phyloP scores from a whole-genome alignment of 2,888 invertebrate genomes.

The Troilus luridus region DNA sequence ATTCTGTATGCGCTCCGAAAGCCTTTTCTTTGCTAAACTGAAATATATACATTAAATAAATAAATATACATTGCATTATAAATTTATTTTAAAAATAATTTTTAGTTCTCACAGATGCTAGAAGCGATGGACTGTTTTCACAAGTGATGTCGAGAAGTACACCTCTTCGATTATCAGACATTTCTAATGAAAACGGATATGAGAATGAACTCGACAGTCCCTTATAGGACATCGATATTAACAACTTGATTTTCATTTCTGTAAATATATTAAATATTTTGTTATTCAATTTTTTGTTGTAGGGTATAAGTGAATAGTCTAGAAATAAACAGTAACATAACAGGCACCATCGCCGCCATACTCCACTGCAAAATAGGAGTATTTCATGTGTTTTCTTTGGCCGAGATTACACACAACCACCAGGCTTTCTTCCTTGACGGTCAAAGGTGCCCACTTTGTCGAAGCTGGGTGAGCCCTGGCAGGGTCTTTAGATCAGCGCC shows the following conservation, averaged over 20 bases:
- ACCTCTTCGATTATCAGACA: slow-evolving; percentile 39
- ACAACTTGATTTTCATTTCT: slow-evolving; percentile 19
- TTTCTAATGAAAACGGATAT: slow-evolving; percentile 11
- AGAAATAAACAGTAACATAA: neutral
- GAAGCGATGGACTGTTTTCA: slow-evolving; percentile 25
- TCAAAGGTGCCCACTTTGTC: too few species aligned
- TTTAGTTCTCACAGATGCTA: slow-evolving; percentile 1
- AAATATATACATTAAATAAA: neutral
- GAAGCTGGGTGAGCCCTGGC: too few species aligned
- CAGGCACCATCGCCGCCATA: too few species aligned
- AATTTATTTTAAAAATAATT: neutral
- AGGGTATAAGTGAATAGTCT: neutral
- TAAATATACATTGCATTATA: too few species aligned
- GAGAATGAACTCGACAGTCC: slow-evolving; percentile 9
- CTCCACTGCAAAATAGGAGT: too few species aligned
- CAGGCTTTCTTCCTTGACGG: too few species aligned
- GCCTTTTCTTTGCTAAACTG: slow-evolving; percentile 56
- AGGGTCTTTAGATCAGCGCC: too few species aligned
- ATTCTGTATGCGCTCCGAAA: slow-evolving; percentile 52
- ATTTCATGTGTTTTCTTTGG: too few species aligned
- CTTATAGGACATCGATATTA: neutral
- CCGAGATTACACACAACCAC: too few species aligned
- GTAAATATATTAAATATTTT: neutral
- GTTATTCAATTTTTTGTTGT: neutral
- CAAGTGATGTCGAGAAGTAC: slow-evolving; percentile 2